Conservation (phyloP, 2,888 invertebrate genomes). For the Tetragonula carbonaria region DNA sequence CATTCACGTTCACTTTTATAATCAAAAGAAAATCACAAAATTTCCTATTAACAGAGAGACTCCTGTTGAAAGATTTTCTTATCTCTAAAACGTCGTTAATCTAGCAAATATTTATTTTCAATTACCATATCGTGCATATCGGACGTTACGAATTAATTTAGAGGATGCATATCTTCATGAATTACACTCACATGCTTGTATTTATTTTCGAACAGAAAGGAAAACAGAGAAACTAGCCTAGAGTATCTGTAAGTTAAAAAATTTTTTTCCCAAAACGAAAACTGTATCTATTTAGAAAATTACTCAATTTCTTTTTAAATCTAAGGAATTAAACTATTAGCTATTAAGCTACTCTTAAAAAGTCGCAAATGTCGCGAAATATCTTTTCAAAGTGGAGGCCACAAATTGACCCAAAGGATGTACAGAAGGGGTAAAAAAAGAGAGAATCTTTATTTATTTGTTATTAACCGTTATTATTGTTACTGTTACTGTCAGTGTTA, state of each 20-base stretch:
- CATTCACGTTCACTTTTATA: not conserved
- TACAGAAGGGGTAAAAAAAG: constrained; percentile 7
- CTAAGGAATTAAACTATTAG: not conserved
- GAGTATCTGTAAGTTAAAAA: not conserved
- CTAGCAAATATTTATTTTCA: not conserved
- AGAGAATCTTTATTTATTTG: constrained; percentile 50
- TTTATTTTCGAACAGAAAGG: not conserved
- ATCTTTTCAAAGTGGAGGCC: not conserved
- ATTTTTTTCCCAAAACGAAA: not conserved
- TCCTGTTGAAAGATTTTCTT: too few species aligned
- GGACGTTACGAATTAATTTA: not conserved
- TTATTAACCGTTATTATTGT: constrained; percentile 67
- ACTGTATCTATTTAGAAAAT: not conserved
- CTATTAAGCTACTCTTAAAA: not conserved
- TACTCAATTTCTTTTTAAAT: too few species aligned
- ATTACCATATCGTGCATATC: not conserved
- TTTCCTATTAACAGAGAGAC: too few species aligned
- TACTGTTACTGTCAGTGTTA: constrained; percentile 56
- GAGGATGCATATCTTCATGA: not conserved
- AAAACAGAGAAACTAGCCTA: not conserved
- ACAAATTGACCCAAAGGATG: not conserved
- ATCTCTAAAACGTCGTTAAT: not conserved
- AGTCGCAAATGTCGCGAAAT: not conserved
- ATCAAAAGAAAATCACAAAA: not conserved
- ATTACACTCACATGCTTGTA: not conserved